A percentile compares a stretch with the other conserved stretches of the same genome.
phyloP scores from a whole-genome alignment of 2,797 vertebrate genomes.

The Otolemur crassicaudatus region DNA sequence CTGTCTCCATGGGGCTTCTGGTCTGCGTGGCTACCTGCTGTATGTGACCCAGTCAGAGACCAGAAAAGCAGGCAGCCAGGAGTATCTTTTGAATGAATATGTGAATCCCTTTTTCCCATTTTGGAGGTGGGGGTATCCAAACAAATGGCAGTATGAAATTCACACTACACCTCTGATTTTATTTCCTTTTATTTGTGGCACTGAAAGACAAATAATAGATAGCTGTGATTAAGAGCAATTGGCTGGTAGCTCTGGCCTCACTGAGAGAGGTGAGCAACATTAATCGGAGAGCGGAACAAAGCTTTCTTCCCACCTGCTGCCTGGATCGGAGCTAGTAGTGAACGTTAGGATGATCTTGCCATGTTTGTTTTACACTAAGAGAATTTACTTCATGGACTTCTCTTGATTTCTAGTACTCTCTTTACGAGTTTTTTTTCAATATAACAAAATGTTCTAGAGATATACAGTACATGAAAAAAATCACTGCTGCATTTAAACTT shows the following conservation, averaged over 20 bases:
- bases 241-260: conserved; percentile 59
- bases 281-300: neutral
- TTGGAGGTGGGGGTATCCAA: neutral
- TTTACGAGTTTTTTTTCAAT: conserved; percentile 49
- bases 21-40: neutral
- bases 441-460: conserved; percentile 70
- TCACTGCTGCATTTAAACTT: conserved; percentile 58
- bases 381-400: conserved; percentile 64
- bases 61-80: neutral
- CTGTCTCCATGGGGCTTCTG: neutral
- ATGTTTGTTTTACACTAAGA: conserved; percentile 30
- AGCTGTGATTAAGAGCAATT: conserved; percentile 68
- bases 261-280: conserved; percentile 50
- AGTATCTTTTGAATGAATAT: neutral
- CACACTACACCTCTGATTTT: conserved; percentile 50
- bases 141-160: neutral
- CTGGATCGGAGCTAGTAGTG: conserved; percentile 5
- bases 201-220: conserved; percentile 80
- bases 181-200: conserved; percentile 88
- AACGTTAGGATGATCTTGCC: conserved; percentile 65
- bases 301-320: neutral
- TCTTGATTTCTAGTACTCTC: conserved; percentile 49
- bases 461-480: conserved; percentile 75
- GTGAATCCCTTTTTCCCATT: neutral
- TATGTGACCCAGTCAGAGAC: neutral